phyloP scores from a whole-genome alignment of 1,140 invertebrate genomes.

The Ridgeia piscesae region DNA sequence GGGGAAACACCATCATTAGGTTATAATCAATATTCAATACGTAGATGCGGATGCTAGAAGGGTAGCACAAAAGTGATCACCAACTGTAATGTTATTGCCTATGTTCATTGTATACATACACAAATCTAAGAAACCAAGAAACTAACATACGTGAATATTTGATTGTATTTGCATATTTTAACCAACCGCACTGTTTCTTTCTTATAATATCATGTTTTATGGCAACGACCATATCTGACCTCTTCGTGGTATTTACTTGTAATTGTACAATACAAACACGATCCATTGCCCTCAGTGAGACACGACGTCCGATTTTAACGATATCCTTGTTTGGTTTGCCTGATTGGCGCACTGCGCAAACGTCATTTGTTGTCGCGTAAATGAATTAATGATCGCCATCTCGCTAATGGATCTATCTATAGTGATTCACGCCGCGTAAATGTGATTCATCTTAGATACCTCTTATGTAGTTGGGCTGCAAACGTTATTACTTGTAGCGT shows the following conservation, averaged over 20 bases:
- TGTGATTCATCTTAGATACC: background rate
- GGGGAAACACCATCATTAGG: too few species aligned
- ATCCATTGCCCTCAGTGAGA: background rate
- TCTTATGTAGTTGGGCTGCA: background rate
- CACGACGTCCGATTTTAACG: background rate
- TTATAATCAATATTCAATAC: too few species aligned
- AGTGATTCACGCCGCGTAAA: background rate
- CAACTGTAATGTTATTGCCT: background rate
- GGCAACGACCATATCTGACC: background rate
- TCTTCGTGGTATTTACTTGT: background rate
- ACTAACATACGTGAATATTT: background rate
- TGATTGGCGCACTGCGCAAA: background rate
- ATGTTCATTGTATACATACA: background rate
- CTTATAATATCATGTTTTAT: background rate
- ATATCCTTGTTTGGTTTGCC: background rate
- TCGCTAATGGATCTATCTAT: background rate
- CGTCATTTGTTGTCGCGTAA: background rate
- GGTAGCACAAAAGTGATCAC: background rate
- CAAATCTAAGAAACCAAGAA: background rate
- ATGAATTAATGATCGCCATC: background rate
- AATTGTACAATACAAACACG: background rate
- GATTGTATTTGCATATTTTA: too few species aligned
- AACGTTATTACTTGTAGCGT: background rate
- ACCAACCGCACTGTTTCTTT: background rate
- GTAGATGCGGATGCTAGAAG: background rate